Percentiles rank a stretch among this genome's conserved stretches.
These are phyloP conservation scores for Tipula vernalis DNA, from an alignment of 2,888 invertebrate species.

Conservation along the genomic window DNA sequence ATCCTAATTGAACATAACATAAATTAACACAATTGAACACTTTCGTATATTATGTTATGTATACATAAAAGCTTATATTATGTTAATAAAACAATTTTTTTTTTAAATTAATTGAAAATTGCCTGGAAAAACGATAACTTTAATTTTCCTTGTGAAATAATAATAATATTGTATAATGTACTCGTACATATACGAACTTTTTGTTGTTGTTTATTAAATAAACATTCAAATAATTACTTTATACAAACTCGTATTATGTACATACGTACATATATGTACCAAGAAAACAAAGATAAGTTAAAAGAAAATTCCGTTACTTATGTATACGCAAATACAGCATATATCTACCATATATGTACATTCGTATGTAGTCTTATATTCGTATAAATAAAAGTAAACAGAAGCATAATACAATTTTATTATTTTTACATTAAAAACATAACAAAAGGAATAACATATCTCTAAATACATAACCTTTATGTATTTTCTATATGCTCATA, in stretches of 20 bases:
- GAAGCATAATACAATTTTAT: neutral
- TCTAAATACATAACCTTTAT: neutral
- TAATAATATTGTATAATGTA: neutral
- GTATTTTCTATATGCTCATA: neutral
- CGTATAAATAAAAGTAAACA: neutral
- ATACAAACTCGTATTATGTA: neutral
- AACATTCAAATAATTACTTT: neutral
- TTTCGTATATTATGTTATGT: neutral
- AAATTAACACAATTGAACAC: neutral
- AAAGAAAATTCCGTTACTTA: neutral
- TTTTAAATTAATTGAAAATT: neutral
- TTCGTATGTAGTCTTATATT: neutral
- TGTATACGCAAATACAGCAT: neutral
- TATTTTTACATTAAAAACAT: constrained; percentile 1
- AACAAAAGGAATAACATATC: neutral
- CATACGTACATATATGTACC: too few relatives aligned
- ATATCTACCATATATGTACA: too few relatives aligned
- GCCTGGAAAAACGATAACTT: neutral
- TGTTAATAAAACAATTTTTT: neutral
- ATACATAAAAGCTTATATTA: neutral
- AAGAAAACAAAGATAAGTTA: neutral
- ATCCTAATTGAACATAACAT: neutral
- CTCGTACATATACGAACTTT: neutral
- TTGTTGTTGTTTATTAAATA: neutral
- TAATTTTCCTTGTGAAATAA: neutral